These are phyloP conservation scores for Abrostola tripartita DNA, from an alignment of 2,888 invertebrate genomes.

Conservation along the genomic window DNA sequence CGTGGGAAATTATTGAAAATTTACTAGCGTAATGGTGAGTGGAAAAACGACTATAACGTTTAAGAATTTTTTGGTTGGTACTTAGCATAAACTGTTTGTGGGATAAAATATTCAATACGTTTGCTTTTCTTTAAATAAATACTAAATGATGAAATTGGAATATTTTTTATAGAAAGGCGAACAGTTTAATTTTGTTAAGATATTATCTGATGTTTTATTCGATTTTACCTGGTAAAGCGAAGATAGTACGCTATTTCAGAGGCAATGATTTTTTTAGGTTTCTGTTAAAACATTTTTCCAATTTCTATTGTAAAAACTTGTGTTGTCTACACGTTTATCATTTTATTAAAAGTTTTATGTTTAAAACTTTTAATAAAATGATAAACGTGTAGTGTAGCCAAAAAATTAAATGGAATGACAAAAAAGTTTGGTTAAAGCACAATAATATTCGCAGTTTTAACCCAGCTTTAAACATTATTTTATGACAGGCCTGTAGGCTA, in stretches of 20 bases:
- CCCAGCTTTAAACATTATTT: slow-evolving; percentile 12
- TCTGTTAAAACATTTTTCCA: too few species aligned
- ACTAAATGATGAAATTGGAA: neutral
- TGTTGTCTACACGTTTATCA: too few species aligned
- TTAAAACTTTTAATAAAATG: too few species aligned
- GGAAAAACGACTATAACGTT: slow-evolving; percentile 11
- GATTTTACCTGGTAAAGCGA: too few species aligned
- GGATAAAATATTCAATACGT: neutral
- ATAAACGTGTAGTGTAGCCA: too few species aligned
- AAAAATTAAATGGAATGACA: neutral
- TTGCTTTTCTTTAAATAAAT: neutral
- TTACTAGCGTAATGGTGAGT: slow-evolving; percentile 20
- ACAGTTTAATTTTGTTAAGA: neutral
- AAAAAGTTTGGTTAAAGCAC: neutral
- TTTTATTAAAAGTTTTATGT: too few species aligned
- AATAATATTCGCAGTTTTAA: neutral
- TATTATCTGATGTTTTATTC: neutral
- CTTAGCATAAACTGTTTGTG: slow-evolving; percentile 6
- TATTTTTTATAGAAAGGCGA: neutral
- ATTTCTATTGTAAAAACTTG: too few species aligned
- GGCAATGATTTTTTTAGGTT: too few species aligned
- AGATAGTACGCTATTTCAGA: too few species aligned
- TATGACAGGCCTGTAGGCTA: slow-evolving; percentile 11
- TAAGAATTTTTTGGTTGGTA: neutral
- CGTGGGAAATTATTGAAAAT: slow-evolving; percentile 30